Evolutionary conservation across 2,888 invertebrate species (phyloP), one percentile per base, ranked within the genome.

Genomic region (Drepanosiphum platanoidis): DNA sequence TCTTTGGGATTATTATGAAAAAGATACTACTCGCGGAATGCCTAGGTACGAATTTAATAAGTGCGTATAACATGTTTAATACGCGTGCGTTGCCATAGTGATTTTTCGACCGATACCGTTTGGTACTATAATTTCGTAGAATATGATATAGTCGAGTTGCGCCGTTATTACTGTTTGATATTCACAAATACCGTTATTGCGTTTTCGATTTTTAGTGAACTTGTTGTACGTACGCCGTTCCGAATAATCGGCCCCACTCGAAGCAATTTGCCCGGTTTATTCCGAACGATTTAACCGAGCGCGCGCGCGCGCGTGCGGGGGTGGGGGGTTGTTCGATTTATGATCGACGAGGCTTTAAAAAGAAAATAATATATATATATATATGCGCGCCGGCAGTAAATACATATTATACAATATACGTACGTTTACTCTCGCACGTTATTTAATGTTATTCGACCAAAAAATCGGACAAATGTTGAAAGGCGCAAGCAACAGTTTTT

Each of bases 231-330:
- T 42, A 61, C 61, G 2, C 11, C 52, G 52, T 18, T 8, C 13
- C 11, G 52, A n/a, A 27, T 9, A 61, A 61, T 9, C n/a, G 3
- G 22, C 22, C n/a, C n/a, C 27, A 9, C 9, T 58, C 15, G 36
- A 71, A 71, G 22, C 36, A 58, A 71, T 58, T 22, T 58, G 15
- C n/a, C 27, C 15, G 81, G 71, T 72, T 42, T 39, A 42, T 82
- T 82, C 81, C 71, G 27, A 82, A 71, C 61, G 81, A 82, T 82
- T 82, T 71, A 81, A 71, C 58, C 36, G n/a, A n/a, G 22, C n/a
- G 61, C 3, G 27, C 22, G n/a, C 7, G 58, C 5, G 61, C 66
- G 22, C 61, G 30, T n/a, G 3, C n/a, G 39, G n/a, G n/a, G n/a
- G n/a, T n/a, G n/a, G n/a, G n/a, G n/a, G 39, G 22, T 61, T 30